Percentiles rank a stretch among this genome's conserved stretches.
These are phyloP conservation scores for Darevskia mixta DNA, from an alignment of 2,797 vertebrate genomes.

Conservation along the genomic window DNA sequence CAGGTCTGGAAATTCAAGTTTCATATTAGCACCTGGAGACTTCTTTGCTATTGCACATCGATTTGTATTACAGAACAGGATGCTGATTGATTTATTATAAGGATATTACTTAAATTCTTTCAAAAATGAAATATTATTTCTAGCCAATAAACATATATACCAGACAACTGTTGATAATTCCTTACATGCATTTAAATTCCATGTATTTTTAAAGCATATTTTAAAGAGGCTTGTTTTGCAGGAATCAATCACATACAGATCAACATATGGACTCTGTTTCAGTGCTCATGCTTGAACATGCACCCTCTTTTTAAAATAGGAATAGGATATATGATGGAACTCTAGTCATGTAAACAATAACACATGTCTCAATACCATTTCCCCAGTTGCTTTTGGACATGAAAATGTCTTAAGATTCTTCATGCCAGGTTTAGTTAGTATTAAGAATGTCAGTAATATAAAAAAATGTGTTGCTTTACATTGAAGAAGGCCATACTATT, in stretches of 20 bases:
- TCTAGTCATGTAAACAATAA: not conserved
- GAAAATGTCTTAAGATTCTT: not conserved
- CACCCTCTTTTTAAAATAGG: not conserved
- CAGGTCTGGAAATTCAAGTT: not conserved
- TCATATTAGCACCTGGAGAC: not conserved
- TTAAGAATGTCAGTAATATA: constrained; percentile 1
- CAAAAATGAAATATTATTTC: not conserved
- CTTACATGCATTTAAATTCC: not conserved
- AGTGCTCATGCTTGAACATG: not conserved
- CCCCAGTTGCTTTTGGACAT: not conserved
- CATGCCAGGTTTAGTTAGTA: not conserved
- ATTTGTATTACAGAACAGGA: not conserved
- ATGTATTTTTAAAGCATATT: not conserved
- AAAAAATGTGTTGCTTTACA: constrained; percentile 18
- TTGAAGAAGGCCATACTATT: not conserved
- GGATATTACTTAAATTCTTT: not conserved
- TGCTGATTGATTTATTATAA: not conserved
- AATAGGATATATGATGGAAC: not conserved
- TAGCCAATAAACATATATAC: not conserved
- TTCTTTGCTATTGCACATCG: not conserved
- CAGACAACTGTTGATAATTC: not conserved
- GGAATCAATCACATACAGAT: not conserved
- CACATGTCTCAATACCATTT: not conserved
- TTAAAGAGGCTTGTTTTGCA: not conserved
- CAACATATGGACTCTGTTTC: not conserved